Percentiles rank a stretch among this genome's conserved stretches.
Evolutionary conservation across 92 coral and sea anemone species (phyloP).

Genomic region (Zoanthus sociatus): DNA sequence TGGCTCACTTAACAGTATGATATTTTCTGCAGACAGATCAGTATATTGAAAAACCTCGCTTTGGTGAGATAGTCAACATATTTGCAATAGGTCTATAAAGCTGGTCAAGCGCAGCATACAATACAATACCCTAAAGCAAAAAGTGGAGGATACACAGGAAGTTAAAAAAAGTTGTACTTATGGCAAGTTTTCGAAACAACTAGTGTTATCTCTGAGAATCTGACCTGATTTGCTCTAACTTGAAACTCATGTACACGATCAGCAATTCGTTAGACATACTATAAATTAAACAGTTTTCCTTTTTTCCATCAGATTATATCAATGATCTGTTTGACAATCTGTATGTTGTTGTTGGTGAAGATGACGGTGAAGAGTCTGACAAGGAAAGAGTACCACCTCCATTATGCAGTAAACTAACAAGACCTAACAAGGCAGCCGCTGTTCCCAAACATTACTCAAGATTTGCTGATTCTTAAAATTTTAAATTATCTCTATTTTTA

Average conservation of each 20-base stretch:
- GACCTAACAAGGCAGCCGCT: neutral
- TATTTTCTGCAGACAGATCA: too few species aligned
- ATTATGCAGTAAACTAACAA: too few species aligned
- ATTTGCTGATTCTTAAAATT: neutral
- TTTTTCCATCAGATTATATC: conserved; percentile 6
- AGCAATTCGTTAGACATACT: too few species aligned
- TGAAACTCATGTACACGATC: neutral
- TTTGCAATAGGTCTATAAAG: too few species aligned
- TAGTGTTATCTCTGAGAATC: neutral
- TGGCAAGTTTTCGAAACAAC: neutral
- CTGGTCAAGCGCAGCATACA: neutral
- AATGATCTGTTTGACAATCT: neutral
- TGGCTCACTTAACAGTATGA: too few species aligned
- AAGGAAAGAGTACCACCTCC: too few species aligned
- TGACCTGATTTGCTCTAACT: neutral
- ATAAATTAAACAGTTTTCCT: too few species aligned
- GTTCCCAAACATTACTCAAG: neutral
- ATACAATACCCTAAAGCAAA: conserved; percentile 6
- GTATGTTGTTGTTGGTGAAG: too few species aligned
- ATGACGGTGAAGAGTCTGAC: too few species aligned
- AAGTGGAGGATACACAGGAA: conserved; percentile 14
- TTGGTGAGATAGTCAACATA: too few species aligned
- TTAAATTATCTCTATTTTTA: neutral
- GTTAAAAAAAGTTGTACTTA: conserved; percentile 13
- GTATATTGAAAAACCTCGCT: too few species aligned